Conservation (phyloP, 2,113 vertebrate genomes). For the Micromys minutus region DNA sequence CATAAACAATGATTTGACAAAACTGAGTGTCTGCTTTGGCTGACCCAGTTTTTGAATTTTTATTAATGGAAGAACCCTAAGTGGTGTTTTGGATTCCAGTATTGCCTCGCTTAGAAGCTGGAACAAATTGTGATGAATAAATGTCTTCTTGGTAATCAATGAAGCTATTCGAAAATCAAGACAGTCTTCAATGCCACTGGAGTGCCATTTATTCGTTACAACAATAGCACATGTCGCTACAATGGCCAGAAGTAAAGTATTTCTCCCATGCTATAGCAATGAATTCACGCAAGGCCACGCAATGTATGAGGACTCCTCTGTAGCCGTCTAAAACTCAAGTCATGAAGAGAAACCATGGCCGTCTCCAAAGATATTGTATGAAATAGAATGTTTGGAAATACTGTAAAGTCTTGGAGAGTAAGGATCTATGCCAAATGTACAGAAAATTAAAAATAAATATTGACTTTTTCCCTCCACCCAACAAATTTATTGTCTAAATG, state of each 20-base stretch:
- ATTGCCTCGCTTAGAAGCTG: neutral
- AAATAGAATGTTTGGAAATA: neutral
- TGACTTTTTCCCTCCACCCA: neutral
- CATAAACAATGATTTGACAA: slow-evolving; percentile 5
- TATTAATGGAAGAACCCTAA: slow-evolving; percentile 47
- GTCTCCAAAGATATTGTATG: neutral
- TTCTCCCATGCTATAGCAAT: neutral
- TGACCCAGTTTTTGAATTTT: neutral
- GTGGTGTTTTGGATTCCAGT: neutral
- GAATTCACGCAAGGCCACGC: neutral
- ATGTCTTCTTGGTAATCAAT: slow-evolving; percentile 20
- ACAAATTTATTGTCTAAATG: neutral
- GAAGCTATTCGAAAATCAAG: slow-evolving; percentile 37
- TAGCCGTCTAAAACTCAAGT: slow-evolving; percentile 4
- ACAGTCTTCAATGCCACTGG: neutral
- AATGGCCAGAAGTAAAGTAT: neutral
- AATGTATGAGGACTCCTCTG: neutral
- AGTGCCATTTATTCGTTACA: slow-evolving; percentile 21
- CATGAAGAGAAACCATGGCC: neutral
- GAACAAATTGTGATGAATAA: neutral
- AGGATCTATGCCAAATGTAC: neutral
- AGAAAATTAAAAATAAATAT: slow-evolving; percentile 17
- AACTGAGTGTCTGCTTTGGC: slow-evolving; percentile 34
- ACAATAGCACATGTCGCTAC: neutral
- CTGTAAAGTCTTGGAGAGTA: neutral